These are phyloP conservation scores for Sphaerodactylus townsendi DNA, from an alignment of 2,113 vertebrate species.

Conservation along the genomic window DNA sequence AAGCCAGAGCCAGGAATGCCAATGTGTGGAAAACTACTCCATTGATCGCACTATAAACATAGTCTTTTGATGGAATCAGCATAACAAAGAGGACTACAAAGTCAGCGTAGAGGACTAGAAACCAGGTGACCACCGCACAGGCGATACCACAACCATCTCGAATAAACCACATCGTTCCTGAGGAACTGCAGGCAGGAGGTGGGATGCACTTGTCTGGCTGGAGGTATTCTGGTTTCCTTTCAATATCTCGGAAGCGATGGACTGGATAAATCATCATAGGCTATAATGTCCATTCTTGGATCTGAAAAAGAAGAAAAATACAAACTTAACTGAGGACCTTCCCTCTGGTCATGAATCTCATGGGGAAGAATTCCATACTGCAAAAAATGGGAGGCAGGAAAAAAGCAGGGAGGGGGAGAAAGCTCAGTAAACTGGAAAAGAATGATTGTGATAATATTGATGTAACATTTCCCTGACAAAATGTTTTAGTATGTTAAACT, in stretches of 20 bases:
- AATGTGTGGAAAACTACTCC: constrained; percentile 90
- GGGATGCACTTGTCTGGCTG: constrained; percentile 91
- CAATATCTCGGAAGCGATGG: constrained; percentile 93
- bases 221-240: constrained; percentile 93
- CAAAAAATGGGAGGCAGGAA: constrained; percentile 8
- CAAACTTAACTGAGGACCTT: neutral
- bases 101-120: constrained; percentile 95
- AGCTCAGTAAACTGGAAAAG: neutral
- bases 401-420: neutral
- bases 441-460: constrained; percentile 15
- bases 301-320: constrained; percentile 73
- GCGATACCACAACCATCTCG: constrained; percentile 94
- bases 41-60: constrained; percentile 89
- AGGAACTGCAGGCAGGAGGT: constrained; percentile 75
- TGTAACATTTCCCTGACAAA: constrained; percentile 23
- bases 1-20: constrained; percentile 92
- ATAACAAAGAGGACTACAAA: constrained; percentile 97
- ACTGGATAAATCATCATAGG: constrained; percentile 87
- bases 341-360: rapidly evolving
- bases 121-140: constrained; percentile 94
- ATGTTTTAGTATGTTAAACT: constrained; percentile 25
- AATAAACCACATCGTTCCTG: constrained; percentile 95
- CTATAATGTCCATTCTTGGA: constrained; percentile 80
- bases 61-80: constrained; percentile 88
- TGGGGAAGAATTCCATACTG: rapidly evolving